Conservation (phyloP, 2,113 vertebrate species). For the Tetrao urogallus region DNA sequence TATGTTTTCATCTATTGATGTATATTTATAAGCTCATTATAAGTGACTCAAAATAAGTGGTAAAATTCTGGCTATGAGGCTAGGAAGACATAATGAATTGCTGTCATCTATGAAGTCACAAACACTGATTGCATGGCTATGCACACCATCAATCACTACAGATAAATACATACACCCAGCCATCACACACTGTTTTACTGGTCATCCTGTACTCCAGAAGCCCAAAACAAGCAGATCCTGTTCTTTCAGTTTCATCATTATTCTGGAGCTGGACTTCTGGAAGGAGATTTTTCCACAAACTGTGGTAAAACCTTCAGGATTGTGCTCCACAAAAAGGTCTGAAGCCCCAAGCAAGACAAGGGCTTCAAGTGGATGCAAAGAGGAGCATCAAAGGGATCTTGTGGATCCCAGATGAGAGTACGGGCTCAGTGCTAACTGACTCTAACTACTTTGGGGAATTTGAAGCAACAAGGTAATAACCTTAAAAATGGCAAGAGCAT, state of each 20-base stretch:
- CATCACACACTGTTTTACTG: background rate
- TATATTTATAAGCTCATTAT: background rate
- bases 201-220: background rate
- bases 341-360: background rate
- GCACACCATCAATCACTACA: background rate
- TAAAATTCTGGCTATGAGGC: background rate
- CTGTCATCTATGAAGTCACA: background rate
- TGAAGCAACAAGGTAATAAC: background rate
- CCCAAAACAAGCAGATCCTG: background rate
- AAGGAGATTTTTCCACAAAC: background rate
- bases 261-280: background rate
- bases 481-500: background rate
- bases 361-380: rapidly evolving
- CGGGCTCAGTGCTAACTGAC: background rate
- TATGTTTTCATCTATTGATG: background rate
- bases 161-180: background rate
- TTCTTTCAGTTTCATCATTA: background rate
- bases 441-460: background rate
- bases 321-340: background rate
- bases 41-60: background rate
- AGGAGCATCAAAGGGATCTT: background rate
- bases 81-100: background rate
- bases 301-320: background rate
- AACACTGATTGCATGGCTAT: rapidly evolving
- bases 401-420: background rate